These are phyloP conservation scores for Amblyjoppa proteus DNA, from an alignment of 2,888 invertebrate genomes.

Conservation along the genomic window DNA sequence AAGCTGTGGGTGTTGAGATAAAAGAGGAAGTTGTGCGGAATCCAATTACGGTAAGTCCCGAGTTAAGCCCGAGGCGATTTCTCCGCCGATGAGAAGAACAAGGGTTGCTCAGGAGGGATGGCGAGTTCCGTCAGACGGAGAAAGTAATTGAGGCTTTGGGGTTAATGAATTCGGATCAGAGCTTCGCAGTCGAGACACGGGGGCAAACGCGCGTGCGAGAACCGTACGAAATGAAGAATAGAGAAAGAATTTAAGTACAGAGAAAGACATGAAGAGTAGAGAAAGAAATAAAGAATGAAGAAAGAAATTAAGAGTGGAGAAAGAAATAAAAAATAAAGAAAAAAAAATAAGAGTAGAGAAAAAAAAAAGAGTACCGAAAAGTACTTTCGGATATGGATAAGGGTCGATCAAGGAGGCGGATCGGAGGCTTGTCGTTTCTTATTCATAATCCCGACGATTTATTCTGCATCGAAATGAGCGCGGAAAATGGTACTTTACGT, in stretches of 20 bases:
- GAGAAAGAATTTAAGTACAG: too few relatives aligned
- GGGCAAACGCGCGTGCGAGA: too few relatives aligned
- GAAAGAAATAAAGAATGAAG: not conserved
- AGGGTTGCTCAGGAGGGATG: not conserved
- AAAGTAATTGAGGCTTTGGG: conserved; percentile 25
- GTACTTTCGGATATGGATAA: not conserved
- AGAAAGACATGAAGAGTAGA: not conserved
- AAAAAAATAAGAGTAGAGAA: not conserved
- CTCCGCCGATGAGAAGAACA: not conserved
- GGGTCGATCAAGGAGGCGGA: not conserved
- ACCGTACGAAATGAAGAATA: too few relatives aligned
- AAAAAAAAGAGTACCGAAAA: not conserved
- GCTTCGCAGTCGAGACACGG: too few relatives aligned
- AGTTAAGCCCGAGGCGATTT: conserved; percentile 14
- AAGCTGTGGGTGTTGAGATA: not conserved
- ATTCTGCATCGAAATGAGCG: conserved; percentile 1
- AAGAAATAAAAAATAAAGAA: too few relatives aligned
- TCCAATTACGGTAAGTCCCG: conserved; percentile 35
- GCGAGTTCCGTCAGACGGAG: not conserved
- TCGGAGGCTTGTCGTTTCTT: not conserved
- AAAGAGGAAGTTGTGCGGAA: conserved; percentile 14
- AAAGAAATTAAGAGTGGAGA: not conserved
- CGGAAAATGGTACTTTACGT: not conserved
- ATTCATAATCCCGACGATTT: not conserved
- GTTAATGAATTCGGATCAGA: conserved; percentile 25